Base-by-base conservation (phyloP, 2,113 vertebrate species). In the Peromyscus maniculatus region DNA sequence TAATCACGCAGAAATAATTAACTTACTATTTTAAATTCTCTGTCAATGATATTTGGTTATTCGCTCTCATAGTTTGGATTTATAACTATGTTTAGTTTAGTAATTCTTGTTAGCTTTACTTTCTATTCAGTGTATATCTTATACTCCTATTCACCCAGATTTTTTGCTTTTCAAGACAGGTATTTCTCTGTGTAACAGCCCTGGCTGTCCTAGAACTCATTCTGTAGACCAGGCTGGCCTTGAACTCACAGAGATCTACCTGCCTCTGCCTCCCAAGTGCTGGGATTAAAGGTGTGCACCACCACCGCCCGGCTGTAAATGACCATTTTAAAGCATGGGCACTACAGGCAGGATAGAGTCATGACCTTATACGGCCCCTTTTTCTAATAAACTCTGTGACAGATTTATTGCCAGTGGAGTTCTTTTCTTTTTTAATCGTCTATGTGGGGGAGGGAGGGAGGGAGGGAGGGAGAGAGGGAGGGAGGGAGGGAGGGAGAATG, bases 1-100 rank as follows among this genome's bases (percentile, higher is more conserved):
- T 77, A 86, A 97, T 55, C 89, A 72, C 62, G 36, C 79, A 90
- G 75, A 91, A 77, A 97, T 78, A 77, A 49, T 77, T 97, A 62
- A 49, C 39, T 86, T 86, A 26, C 59, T 95, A 80, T 62, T 95
- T 39, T 69, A 64, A 94, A 93, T 94, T 95, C 57, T 95, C 11
- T 92, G 13, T 87, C 16, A 28, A 2, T 95, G 92, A 52, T 59
- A 92, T 91, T 87, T 87, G 80, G 21, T 95, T 89, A 39, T 15
- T 67, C 28, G 91, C 49, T 80, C 64, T 71, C 31, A n/a, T 89
- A 84, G 57, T 91, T 95, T 93, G 64, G n/a, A 74, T 96, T 91
- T 97, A 5, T 93, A 79, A 93, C 66, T 91, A 69, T 1, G 36
- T 64, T 90, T 96, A 71, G 64, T 83, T 95, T 86, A 79, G 36